phyloP scores from a whole-genome alignment of 2,797 vertebrate genomes.

The Podarcis siculus region DNA sequence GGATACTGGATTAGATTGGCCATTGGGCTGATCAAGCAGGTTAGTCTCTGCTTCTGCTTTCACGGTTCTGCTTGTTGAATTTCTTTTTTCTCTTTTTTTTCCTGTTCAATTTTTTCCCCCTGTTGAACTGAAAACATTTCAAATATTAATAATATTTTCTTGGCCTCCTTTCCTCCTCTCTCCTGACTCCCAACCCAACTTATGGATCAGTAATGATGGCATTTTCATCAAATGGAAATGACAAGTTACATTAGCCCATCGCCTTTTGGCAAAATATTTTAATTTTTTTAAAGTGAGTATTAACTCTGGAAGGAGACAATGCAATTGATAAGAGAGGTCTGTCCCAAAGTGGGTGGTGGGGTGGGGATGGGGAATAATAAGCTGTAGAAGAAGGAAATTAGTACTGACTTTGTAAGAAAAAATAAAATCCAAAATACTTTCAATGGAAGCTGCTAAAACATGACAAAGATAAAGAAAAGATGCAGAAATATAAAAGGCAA shows the following conservation, averaged over 20 bases:
- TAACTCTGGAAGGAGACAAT: conserved; percentile 65
- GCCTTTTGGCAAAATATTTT: conserved; percentile 70
- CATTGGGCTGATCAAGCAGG: too few species aligned
- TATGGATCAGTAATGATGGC: conserved; percentile 79
- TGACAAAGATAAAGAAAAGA: conserved; percentile 44
- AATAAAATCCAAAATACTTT: conserved; percentile 42
- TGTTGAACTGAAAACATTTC: conserved; percentile 45
- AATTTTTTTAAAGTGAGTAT: conserved; percentile 37
- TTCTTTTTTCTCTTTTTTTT: background rate
- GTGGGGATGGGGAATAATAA: conserved; percentile 38
- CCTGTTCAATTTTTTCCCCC: background rate
- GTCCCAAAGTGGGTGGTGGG: conserved; percentile 10
- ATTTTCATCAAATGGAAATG: conserved; percentile 75
- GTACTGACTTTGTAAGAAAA: conserved; percentile 16
- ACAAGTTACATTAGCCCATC: conserved; percentile 74
- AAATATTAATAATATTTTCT: conserved; percentile 28
- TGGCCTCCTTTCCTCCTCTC: conserved; percentile 31
- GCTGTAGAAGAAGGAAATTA: conserved; percentile 16
- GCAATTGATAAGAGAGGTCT: conserved; percentile 58
- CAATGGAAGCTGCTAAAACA: conserved; percentile 2
- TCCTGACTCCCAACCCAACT: conserved; percentile 49
- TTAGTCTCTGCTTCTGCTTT: background rate
- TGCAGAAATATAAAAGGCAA: conserved; percentile 50
- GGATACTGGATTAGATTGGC: too few species aligned
- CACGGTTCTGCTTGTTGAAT: conserved; percentile 15